Evolutionary conservation across 1,140 invertebrate genomes (phyloP).

Genomic region (Coelopa frigida): DNA sequence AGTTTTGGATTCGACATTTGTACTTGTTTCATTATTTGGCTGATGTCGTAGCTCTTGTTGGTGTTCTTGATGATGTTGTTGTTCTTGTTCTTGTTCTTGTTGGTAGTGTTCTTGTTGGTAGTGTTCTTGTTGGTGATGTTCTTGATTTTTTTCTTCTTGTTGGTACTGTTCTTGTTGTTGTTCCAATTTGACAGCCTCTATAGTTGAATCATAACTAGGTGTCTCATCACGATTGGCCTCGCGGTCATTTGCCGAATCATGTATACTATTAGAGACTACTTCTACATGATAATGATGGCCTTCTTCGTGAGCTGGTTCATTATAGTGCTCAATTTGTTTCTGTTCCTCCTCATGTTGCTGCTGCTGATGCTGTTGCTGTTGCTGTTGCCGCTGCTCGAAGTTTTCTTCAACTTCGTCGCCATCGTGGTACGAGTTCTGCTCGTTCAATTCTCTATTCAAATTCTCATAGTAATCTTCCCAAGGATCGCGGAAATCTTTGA

Average conservation of each 20-base stretch:
- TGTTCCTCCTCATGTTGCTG: too few species aligned
- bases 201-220: not conserved
- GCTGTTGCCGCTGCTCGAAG: not conserved
- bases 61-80: conserved; percentile 2
- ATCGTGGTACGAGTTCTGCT: not conserved
- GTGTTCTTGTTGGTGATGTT: too few species aligned
- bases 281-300: too few species aligned
- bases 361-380: conserved; percentile 11
- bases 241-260: too few species aligned
- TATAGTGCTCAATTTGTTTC: too few species aligned
- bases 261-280: too few species aligned
- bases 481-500: conserved; percentile 45
- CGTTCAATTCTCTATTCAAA: conserved; percentile 18
- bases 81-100: not conserved
- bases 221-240: not conserved
- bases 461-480: conserved; percentile 51
- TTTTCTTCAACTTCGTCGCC: not conserved
- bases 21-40: too few species aligned
- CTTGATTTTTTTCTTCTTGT: too few species aligned
- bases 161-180: too few species aligned
- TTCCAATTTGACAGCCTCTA: too few species aligned
- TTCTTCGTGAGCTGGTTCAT: too few species aligned
- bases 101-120: too few species aligned
- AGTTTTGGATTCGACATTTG: not conserved
- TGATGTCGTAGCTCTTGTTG: not conserved